A percentile compares a stretch with the other conserved stretches of the same genome.
phyloP scores from a whole-genome alignment of 1,140 invertebrate genomes.

The Drosophila lini region DNA sequence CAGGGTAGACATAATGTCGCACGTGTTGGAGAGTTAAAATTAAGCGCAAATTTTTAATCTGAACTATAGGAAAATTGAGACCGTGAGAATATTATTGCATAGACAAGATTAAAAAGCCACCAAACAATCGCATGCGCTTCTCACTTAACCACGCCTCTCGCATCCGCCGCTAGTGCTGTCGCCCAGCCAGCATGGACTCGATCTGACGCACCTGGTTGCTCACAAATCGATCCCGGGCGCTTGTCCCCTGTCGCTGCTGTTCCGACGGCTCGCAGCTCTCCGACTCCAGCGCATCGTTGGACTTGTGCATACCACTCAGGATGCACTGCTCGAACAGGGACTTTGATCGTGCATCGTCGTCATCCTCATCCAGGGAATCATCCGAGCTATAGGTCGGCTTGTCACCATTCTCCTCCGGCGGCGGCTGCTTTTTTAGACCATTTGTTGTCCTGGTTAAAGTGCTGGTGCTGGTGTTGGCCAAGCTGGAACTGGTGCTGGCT shows the following conservation, averaged over 20 bases:
- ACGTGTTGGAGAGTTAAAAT: slow-evolving; percentile 63
- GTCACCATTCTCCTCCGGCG: slow-evolving; percentile 36
- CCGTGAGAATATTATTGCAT: slow-evolving; percentile 72
- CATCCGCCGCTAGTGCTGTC: slow-evolving; percentile 37
- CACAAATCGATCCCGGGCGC: slow-evolving; percentile 61
- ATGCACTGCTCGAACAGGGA: slow-evolving; percentile 92
- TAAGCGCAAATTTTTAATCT: slow-evolving; percentile 77
- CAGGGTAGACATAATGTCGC: slow-evolving; percentile 40
- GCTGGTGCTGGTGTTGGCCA: slow-evolving; percentile 54
- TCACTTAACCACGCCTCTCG: slow-evolving; percentile 40
- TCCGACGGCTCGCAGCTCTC: slow-evolving; percentile 37
- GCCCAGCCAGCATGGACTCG: slow-evolving; percentile 66
- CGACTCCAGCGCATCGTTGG: slow-evolving; percentile 59
- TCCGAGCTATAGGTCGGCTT: slow-evolving; percentile 87
- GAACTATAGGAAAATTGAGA: slow-evolving; percentile 80
- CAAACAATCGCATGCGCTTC: slow-evolving; percentile 24
- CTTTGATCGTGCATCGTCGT: slow-evolving; percentile 87
- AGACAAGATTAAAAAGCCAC: slow-evolving; percentile 48
- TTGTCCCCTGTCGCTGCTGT: slow-evolving; percentile 16
- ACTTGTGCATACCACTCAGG: slow-evolving; percentile 80
- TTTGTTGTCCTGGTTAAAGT: slow-evolving; percentile 57
- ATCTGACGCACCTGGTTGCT: slow-evolving; percentile 75
- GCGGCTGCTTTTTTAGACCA: slow-evolving; percentile 40
- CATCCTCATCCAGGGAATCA: slow-evolving; percentile 87
- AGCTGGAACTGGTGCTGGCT: slow-evolving; percentile 64